These are phyloP conservation scores for Calidris pygmaea DNA, from an alignment of 2,113 vertebrate genomes.

Conservation along the genomic window DNA sequence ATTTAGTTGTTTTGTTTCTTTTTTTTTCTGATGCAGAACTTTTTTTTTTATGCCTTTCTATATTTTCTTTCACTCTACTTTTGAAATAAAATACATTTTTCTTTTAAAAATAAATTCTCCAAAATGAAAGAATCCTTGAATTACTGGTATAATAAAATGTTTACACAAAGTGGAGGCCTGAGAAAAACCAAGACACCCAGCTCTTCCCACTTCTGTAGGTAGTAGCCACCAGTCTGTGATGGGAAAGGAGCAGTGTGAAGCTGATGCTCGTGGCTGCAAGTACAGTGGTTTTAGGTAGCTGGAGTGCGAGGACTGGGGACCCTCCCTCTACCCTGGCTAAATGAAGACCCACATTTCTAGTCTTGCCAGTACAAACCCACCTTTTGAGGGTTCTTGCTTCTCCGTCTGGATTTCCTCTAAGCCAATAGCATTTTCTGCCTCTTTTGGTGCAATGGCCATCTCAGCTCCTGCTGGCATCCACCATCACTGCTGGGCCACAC, in stretches of 20 bases:
- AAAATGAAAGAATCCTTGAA: neutral
- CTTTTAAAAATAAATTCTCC: neutral
- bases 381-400: constrained; percentile 38
- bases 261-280: neutral
- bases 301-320: neutral
- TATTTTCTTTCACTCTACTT: neutral
- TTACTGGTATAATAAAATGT: neutral
- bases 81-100: neutral
- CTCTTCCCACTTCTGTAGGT: neutral
- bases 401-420: constrained; percentile 53
- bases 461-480: neutral
- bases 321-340: neutral
- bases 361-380: constrained; percentile 16
- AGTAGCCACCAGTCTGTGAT: neutral
- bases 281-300: neutral
- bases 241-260: neutral
- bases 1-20: too few species aligned
- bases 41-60: neutral
- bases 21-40: neutral
- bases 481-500: neutral
- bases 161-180: neutral
- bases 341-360: neutral
- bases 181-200: neutral
- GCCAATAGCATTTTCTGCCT: constrained; percentile 20
- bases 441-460: constrained; percentile 50